Evolutionary conservation across 2,888 invertebrate genomes (phyloP), one percentile per base, ranked within the genome.

Genomic region (Cosmorhoe ocellata): DNA sequence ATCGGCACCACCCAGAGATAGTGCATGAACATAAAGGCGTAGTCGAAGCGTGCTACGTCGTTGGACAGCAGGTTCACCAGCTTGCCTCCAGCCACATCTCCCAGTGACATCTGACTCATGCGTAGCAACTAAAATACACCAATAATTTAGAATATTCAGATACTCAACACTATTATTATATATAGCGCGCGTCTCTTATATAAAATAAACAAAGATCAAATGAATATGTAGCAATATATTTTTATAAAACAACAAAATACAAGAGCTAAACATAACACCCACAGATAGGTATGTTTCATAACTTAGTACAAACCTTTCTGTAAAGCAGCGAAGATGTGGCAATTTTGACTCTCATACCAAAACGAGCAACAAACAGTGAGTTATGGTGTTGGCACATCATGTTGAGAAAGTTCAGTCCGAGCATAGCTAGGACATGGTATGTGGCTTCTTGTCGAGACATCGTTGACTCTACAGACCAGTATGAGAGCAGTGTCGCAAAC

Each of bases 51-150:
- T 43, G 93, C 92, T 7, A 97, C 94, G 75, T 97, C 97, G 63
- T 96, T 97, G 0, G 96, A 95, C 67, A 97, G 77, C 43, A 97
- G 81, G 79, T 97, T 97, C 14, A 97, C 93, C 57, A 97, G 90
- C 76, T 96, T 94, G 0, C 96, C 97, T 62, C 95, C 84, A 67
- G 92, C 67, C 78, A 93, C 92, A 50, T 92, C 92, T 0, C 94
- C 93, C 13, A 96, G 69, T 0, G 96, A 93, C 2, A 92, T 91
- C 74, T 94, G 93, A 67, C 94, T 95, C 56, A 97, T 85, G 28
- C 93, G 92, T 34, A 97, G 81, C 0, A 95, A 87, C 95, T 96
- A 52, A 9, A 71, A 76, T 49, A 74, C 64, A 49, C 31, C 6
- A 31, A 10, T 32, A 9, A 13, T 24, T 24, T 22, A 30, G 7